Evolutionary conservation across 2,113 vertebrate species (phyloP).

Genomic region (Percina caprodes): DNA sequence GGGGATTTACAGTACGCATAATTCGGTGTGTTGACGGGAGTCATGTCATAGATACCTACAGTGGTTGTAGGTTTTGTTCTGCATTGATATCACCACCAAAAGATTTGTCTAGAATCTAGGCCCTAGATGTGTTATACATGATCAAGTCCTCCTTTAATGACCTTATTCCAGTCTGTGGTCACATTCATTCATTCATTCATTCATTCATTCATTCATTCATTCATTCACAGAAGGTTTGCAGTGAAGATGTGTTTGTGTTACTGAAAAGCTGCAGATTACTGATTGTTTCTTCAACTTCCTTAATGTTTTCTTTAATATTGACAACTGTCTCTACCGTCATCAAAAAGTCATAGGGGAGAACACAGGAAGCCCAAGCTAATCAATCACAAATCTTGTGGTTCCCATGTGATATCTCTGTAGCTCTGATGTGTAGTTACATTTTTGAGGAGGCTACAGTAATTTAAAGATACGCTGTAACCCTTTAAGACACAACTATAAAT

Average conservation of each 20-base stretch:
- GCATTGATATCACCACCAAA: background rate
- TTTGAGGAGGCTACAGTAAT: background rate
- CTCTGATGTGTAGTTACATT: background rate
- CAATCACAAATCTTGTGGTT: background rate
- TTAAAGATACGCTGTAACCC: background rate
- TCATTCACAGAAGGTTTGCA: background rate
- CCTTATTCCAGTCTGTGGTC: background rate
- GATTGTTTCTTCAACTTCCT: too few relatives aligned
- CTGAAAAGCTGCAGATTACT: background rate
- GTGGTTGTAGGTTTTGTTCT: background rate
- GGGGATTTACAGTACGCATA: background rate
- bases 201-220: too few relatives aligned
- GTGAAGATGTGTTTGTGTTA: background rate
- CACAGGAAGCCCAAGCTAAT: constrained; percentile 2
- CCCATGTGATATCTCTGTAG: background rate
- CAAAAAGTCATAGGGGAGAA: background rate
- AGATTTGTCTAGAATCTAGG: background rate
- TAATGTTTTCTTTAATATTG: background rate
- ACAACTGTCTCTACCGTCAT: background rate
- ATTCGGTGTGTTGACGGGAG: background rate
- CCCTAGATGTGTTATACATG: background rate
- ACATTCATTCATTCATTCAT: too few relatives aligned
- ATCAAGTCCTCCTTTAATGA: background rate
- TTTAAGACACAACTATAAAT: background rate
- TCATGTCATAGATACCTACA: background rate